phyloP scores from a whole-genome alignment of 2,888 invertebrate genomes.

The Actias luna region DNA sequence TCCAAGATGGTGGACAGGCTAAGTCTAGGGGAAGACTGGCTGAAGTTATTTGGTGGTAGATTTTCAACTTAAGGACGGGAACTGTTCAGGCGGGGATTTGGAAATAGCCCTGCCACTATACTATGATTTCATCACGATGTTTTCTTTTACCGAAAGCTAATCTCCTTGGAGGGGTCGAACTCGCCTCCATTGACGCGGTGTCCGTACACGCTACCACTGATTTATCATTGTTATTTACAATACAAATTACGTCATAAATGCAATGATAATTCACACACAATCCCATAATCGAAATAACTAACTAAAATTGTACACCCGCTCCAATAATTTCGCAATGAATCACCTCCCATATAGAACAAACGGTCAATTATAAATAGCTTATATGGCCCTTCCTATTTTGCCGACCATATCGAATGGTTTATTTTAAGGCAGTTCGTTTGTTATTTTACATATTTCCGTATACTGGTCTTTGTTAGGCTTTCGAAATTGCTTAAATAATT shows the following conservation, averaged over 20 bases:
- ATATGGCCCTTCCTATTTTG: constrained; percentile 23
- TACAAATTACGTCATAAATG: background rate
- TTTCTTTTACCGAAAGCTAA: no score
- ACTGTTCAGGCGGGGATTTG: no score
- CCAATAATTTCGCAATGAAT: constrained; percentile 22
- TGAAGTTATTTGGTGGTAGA: no score
- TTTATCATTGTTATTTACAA: background rate
- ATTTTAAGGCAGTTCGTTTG: background rate
- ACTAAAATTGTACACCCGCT: constrained; percentile 11
- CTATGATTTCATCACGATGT: no score
- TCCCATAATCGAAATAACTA: background rate
- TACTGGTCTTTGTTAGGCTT: constrained; percentile 1
- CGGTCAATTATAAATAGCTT: constrained; percentile 34
- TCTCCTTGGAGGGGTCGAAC: no score
- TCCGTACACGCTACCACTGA: no score
- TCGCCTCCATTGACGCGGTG: no score
- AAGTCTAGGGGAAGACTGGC: no score
- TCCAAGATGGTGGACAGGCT: no score
- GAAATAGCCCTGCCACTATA: no score
- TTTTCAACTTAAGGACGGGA: no score
- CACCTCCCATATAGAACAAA: constrained; percentile 25
- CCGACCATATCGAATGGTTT: background rate
- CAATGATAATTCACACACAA: background rate
- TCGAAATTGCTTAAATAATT: background rate
- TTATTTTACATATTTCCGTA: constrained; percentile 2